Percentiles rank a stretch among this genome's conserved stretches.
Evolutionary conservation across 2,113 vertebrate genomes (phyloP).

Genomic region (Rynchops niger): DNA sequence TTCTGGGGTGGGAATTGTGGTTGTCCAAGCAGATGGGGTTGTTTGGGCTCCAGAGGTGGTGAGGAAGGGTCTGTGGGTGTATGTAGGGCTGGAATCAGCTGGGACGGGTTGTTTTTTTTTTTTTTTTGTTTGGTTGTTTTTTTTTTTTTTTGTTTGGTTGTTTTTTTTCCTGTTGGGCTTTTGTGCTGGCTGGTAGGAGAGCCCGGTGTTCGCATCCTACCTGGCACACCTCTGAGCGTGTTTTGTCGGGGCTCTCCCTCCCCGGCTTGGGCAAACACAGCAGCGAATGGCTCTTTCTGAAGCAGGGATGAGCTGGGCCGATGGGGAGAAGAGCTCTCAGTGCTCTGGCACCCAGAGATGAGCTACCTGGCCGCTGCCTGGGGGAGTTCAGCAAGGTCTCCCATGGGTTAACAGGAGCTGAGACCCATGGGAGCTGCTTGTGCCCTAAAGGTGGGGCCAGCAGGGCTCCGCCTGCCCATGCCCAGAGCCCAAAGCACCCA

Average conservation of each 20-base stretch:
- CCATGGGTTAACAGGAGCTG: background rate
- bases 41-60: background rate
- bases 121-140: background rate
- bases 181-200: background rate
- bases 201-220: background rate
- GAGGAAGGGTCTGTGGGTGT: background rate
- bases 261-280: fast-evolving
- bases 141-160: background rate
- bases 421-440: background rate
- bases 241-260: background rate
- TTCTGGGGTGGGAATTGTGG: background rate
- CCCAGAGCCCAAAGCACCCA: background rate
- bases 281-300: background rate
- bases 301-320: background rate
- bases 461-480: background rate
- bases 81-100: background rate
- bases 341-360: background rate
- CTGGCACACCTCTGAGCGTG: background rate
- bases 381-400: background rate
- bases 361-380: no score
- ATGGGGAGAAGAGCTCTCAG: background rate
- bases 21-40: background rate
- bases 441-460: background rate
- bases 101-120: background rate
- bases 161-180: background rate